Evolutionary conservation across 2,888 invertebrate species (phyloP), one percentile per base, ranked within the genome.

Genomic region (Yponomeuta evonymella): DNA sequence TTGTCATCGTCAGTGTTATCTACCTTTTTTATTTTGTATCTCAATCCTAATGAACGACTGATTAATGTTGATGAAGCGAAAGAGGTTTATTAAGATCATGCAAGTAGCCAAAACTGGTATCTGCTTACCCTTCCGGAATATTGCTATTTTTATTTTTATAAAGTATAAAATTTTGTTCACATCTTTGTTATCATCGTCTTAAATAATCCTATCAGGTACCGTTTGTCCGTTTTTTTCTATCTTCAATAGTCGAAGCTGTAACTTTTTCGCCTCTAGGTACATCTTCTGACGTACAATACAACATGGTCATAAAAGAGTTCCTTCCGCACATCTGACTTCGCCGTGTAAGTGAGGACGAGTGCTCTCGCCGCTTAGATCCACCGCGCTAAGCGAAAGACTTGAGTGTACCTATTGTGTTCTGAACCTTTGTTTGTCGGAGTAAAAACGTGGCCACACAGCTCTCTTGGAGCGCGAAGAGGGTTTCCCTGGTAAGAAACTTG

Each of bases 391-490:
- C 73, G 74, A 74, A 76, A 74, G 76, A 73, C 76, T 79, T 76
- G 80, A 85, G 83, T 82, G 80, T 78, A 78, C 62, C 80, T 74
- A 83, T 85, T 83, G 85, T 85, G 77, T 58, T 48, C 71, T 72
- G 73, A 77, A 78, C 79, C 81, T 81, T 78, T 79, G 79, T 78
- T 78, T 75, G 74, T 73, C 76, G 77, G 75, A 73, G 75, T 77
- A 81, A 82, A 82, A 83, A 82, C 78, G 81, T 76, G 74, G 71
- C 68, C 29, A 36, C 69, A 63, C 30, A 67, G 64, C 29, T 33
- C 36, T 63, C 12, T n/a, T 6, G 12, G 3, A 29, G 70, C 30
- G 36, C 36, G 67, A 65, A 65, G 51, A 29, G 48, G 68, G 11
- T 30, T 67, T 68, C 43, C 8, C 5, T 68, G 4, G 36, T 15